Conservation (phyloP, 2,797 vertebrate genomes). For the Malurus leucopterus region DNA sequence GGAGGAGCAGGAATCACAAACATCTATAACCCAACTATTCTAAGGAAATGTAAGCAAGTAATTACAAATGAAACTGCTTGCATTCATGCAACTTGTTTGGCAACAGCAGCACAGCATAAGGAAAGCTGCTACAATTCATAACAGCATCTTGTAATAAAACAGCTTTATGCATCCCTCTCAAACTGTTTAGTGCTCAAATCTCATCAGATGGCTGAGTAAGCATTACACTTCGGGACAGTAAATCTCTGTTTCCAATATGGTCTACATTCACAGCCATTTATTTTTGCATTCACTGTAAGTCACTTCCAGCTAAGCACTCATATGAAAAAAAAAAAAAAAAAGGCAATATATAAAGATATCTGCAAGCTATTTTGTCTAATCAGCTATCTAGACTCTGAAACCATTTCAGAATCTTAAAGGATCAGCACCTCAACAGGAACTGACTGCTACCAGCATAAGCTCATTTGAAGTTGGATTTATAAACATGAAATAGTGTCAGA, state of each 20-base stretch:
- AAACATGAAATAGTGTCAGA: background rate
- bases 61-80: constrained; percentile 76
- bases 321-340: constrained; percentile 27
- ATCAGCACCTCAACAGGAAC: background rate
- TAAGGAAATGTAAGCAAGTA: constrained; percentile 69
- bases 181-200: constrained; percentile 72
- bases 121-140: constrained; percentile 78
- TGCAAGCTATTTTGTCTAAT: constrained; percentile 61
- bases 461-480: background rate
- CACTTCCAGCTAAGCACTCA: constrained; percentile 69
- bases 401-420: background rate
- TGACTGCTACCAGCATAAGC: background rate
- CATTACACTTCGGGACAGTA: constrained; percentile 77
- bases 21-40: constrained; percentile 57
- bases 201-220: constrained; percentile 81
- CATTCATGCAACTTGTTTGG: constrained; percentile 73
- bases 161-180: constrained; percentile 76
- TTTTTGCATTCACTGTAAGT: constrained; percentile 61
- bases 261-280: constrained; percentile 68
- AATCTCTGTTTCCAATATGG: constrained; percentile 80
- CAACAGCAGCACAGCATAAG: constrained; percentile 74
- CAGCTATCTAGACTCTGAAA: background rate
- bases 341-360: constrained; percentile 61
- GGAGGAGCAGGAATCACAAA: constrained; percentile 27
- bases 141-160: constrained; percentile 79